These are phyloP conservation scores for Drosophila birchii DNA, from an alignment of 2,888 invertebrate species.

Conservation along the genomic window DNA sequence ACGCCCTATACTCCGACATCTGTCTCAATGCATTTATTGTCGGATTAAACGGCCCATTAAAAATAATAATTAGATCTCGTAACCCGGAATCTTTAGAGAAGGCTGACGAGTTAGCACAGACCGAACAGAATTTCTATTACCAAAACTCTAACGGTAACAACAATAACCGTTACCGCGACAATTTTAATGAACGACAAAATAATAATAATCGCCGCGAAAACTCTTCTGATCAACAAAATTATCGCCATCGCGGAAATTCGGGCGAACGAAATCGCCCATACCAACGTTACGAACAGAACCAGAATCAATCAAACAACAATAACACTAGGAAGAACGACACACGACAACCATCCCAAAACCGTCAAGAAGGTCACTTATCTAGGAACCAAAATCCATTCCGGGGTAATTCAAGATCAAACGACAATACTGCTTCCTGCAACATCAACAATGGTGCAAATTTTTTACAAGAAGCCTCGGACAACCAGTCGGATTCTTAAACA, in stretches of 20 bases:
- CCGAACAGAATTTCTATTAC: not conserved
- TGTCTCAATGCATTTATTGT: too few species aligned
- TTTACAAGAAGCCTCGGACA: conserved; percentile 7
- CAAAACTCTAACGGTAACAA: not conserved
- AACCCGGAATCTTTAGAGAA: not conserved
- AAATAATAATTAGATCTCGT: too few species aligned
- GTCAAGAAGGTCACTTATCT: not conserved
- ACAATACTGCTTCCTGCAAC: conserved; percentile 1
- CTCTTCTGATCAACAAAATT: not conserved
- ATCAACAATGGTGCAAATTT: conserved; percentile 11
- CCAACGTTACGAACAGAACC: not conserved
- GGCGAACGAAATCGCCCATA: not conserved
- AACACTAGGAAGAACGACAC: not conserved
- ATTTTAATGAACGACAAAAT: not conserved
- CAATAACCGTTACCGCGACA: not conserved
- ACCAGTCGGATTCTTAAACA: conserved; percentile 13
- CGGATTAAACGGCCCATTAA: too few species aligned
- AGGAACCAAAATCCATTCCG: conserved; percentile 5
- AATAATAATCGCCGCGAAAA: not conserved
- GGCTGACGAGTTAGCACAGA: not conserved
- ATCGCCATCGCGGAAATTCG: not conserved
- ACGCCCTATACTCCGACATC: too few species aligned
- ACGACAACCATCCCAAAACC: not conserved
- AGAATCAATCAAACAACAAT: not conserved
- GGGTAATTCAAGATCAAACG: not conserved